Base-by-base conservation (phyloP, 2,797 vertebrate species). In the Gallinago solitaria region DNA sequence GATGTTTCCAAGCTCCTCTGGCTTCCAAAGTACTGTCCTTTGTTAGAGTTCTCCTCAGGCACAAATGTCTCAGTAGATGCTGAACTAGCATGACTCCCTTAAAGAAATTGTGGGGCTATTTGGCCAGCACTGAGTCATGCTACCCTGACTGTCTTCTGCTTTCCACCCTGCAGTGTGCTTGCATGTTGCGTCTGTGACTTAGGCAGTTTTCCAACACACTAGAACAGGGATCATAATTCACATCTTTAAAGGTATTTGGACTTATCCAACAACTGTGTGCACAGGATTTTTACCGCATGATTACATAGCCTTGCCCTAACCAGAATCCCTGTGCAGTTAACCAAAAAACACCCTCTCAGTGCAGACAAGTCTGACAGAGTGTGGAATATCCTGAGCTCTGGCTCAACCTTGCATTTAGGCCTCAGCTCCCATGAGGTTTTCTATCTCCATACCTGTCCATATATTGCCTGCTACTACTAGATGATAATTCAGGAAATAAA, bases 381-480 rank as follows among this genome's bases (percentile, higher is more conserved):
- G 1, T 18, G 47, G 73, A 83, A 6, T 7, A 76, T 7, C 30
- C 21, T 2, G 48, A 23, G 79, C 70, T 47, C 51, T 32, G 13
- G 11, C 53, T 67, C 59, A 18, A 51, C 6, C 24, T 14, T 70
- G 43, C 9, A 1, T 39, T 25, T 60, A 69, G 48, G 39, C 48
- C 24, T 18, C 20, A 47, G 43, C 19, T 81, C 54, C 68, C 33
- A 2, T 41, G 21, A 30, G 50, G 1, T 39, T 80, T 87, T 47
- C 59, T 33, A 41, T 20, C 54, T n/a, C 56, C 32, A 12, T 18
- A 16, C 50, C 2, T 25, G 25, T 27, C 57, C 16, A 0, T 24
- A 5, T 15, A 4, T 3, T 18, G 13, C 45, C 53, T 61, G 4
- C 12, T n/a, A 2, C 27, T 33, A 4, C 11, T 5, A 12, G 24